A percentile compares a stretch with the other conserved stretches of the same genome.
Conservation (phyloP, 2,113 vertebrate species). For the Bubalus kerabau region DNA sequence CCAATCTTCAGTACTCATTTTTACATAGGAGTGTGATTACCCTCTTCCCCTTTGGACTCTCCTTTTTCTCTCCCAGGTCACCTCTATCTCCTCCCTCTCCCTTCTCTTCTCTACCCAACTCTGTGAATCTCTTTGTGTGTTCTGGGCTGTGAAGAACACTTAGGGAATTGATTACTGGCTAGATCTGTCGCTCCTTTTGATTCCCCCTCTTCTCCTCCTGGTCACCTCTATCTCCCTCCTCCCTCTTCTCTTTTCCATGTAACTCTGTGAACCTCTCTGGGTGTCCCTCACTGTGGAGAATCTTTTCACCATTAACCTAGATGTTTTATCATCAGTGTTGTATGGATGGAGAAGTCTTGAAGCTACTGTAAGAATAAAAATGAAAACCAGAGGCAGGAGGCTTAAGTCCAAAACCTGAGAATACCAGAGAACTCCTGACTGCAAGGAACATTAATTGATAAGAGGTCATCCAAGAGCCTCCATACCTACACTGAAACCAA, state of each 20-base stretch:
- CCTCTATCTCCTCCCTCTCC: background rate
- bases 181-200: background rate
- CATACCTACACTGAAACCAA: background rate
- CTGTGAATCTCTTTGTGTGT: background rate
- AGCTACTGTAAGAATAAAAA: background rate
- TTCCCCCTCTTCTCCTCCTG: background rate
- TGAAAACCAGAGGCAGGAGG: background rate
- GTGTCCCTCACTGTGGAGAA: background rate
- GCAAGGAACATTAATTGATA: background rate
- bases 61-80: background rate
- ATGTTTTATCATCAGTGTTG: background rate
- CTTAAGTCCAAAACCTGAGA: background rate
- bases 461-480: background rate
- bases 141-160: background rate
- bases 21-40: background rate
- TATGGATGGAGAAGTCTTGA: background rate
- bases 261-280: background rate
- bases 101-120: background rate
- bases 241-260: background rate
- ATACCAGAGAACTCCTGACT: background rate
- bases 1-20: background rate
- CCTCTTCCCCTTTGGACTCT: background rate
- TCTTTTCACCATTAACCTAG: background rate
- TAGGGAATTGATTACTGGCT: background rate
- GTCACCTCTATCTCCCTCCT: background rate